Evolutionary conservation across 2,113 vertebrate species (phyloP), one percentile per base, ranked within the genome.

Genomic region (Anarhynchus alexandrinus): DNA sequence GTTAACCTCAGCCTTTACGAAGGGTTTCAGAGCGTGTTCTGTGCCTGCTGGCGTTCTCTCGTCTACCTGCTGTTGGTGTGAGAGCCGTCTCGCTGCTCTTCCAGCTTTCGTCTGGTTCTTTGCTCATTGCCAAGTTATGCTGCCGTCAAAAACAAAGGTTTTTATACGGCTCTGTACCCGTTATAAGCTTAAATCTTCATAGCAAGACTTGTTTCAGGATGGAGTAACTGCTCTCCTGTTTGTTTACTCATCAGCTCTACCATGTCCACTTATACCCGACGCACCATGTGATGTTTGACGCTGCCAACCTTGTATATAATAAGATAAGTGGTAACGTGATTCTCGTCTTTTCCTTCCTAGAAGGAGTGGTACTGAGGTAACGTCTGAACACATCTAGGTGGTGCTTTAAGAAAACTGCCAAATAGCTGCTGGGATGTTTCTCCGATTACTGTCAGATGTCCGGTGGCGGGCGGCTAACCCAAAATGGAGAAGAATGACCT

Each of bases 391-490:
- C 55, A 2, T 43, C 52, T 52, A 38, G 94, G 69, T 32, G 65
- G 65, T 51, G 79, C 87, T 80, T 43, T 36, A 16, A 62, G 54
- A 93, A 79, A 90, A 94, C 95, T 85, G 97, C 95, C 88, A 73
- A 15, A 42, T 29, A 18, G 13, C 96, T 74, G 96, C 97, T 22
- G 61, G 88, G 82, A 98, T 99, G 98, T 98, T 99, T 67, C 98
- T 97, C 55, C 97, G 98, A 11, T 90, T 99, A 77, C 96, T 98
- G 2, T 98, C 98, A 0, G 97, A 98, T 67, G 66, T 97, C 40
- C 74, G 87, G 57, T 98, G 97, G 94, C 96, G 82, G 34, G 96
- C 97, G 5, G 93, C 93, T 45, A 72, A 97, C 55, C 82, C 62
- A 10, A 94, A 78, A n/a, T 97, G 98, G 97, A 97, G 97, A 76